Evolutionary conservation across 2,113 vertebrate species (phyloP), one percentile per base, ranked within the genome.

Genomic region (Melanotaenia duboulayi): DNA sequence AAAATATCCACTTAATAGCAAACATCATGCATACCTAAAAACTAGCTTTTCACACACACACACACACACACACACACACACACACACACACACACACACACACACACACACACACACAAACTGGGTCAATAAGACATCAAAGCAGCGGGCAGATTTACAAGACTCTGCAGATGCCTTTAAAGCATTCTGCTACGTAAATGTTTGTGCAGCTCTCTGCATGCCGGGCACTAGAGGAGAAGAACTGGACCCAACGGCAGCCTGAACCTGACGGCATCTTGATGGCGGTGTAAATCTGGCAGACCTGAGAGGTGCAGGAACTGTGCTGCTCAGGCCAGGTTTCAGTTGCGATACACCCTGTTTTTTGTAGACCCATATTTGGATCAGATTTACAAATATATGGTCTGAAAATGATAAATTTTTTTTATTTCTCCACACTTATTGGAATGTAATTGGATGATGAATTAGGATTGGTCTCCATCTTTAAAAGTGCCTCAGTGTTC

Each of bases 171-270:
- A 91, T 79, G 82, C 87, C 91, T 89, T 90, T 90, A 92, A 91
- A 93, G 92, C 92, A 89, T 92, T 92, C 91, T 90, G 91, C 91
- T 91, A 65, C 74, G 81, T 91, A 93, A 94, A 94, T 93, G 92
- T 94, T 94, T 93, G 89, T 91, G 87, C 83, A 91, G 90, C 82
- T 89, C 76, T 81, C 73, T 87, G 63, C 68, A 86, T 82, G 89
- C 87, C 88, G 90, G 83, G 82, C 85, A 79, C 80, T 82, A 73
- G 56, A 67, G 80, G 84, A 28, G 28, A 3, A 28, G n/a, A n/a
- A n/a, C n/a, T n/a, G n/a, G n/a, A n/a, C n/a, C n/a, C n/a, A n/a
- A n/a, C n/a, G n/a, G n/a, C n/a, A n/a, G n/a, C n/a, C n/a, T n/a
- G n/a, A n/a, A n/a, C n/a, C n/a, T n/a, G n/a, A n/a, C n/a, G n/a